Evolutionary conservation across 2,888 invertebrate species (phyloP).

Genomic region (Platynereis dumerilii): DNA sequence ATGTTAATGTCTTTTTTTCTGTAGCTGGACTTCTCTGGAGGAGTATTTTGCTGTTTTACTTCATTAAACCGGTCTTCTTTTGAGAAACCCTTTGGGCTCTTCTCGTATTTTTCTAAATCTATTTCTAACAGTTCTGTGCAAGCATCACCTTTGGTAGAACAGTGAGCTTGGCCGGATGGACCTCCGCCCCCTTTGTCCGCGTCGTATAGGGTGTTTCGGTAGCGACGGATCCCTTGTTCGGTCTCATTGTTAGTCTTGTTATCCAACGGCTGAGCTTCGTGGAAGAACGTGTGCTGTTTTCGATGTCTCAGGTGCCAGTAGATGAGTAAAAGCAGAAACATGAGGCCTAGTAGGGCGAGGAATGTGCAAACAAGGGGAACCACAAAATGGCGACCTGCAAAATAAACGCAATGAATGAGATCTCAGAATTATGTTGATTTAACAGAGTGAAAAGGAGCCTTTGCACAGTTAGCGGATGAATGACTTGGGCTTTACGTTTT

Average conservation of each 20-base stretch:
- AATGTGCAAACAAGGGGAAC: constrained; percentile 56
- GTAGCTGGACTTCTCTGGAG: constrained; percentile 25
- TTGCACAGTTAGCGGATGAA: too few relatives aligned
- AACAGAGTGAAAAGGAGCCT: too few relatives aligned
- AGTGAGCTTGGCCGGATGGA: neutral
- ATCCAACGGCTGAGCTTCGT: constrained; percentile 43
- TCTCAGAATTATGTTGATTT: too few relatives aligned
- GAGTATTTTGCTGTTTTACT: constrained; percentile 19
- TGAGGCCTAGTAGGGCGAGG: constrained; percentile 48
- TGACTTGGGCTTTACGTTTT: too few relatives aligned
- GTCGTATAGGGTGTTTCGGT: constrained; percentile 77
- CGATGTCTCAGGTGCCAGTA: constrained; percentile 66
- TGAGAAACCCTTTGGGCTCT: constrained; percentile 46
- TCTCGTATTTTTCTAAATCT: constrained; percentile 53
- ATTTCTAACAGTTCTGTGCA: constrained; percentile 70
- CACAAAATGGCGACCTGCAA: constrained; percentile 33
- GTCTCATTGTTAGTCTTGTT: constrained; percentile 93
- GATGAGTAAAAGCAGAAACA: constrained; percentile 59
- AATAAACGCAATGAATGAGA: neutral
- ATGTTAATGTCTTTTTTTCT: constrained; percentile 32
- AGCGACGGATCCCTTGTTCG: constrained; percentile 85
- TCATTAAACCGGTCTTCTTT: constrained; percentile 27
- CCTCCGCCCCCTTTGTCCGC: constrained; percentile 66
- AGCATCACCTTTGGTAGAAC: constrained; percentile 39
- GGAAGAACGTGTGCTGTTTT: constrained; percentile 62